Evolutionary conservation across 2,797 vertebrate genomes (phyloP), one percentile per base, ranked within the genome.

Genomic region (Sus cebifrons): DNA sequence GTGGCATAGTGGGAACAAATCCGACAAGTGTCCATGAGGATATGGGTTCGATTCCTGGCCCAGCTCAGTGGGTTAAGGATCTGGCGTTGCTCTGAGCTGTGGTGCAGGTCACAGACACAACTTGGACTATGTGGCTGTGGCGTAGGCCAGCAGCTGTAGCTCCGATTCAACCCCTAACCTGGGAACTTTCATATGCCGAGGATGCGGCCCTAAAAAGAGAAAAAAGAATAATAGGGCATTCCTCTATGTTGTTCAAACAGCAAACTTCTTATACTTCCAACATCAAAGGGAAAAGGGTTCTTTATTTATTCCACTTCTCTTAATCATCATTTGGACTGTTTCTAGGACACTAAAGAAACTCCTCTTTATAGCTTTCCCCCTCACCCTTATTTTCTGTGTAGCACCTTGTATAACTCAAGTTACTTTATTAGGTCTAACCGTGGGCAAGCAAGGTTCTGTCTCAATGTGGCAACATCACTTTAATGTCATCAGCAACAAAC

Each of bases 401-500:
- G 58, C 15, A 87, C 60, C 71, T 75, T 84, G 54, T 6, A 92
- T 44, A 17, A 64, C 44, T 27, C 11, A 44, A 96, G 5, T 87
- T 36, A 74, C 60, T 85, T 74, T 82, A 56, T 52, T 16, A 82
- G 58, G 23, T 67, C 29, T 83, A 68, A 88, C 65, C 44, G 5
- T 49, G 49, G 58, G 14, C 17, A 25, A 52, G 29, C 32, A 81
- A 83, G 52, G n/a, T 62, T 95, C 68, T 40, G 60, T 36, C 29
- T 23, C 32, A 18, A 9, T 20, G 25, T 23, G n/a, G n/a, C 7
- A 23, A 12, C 40, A 60, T 62, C 29, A 29, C 10, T 65, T 79
- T 88, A 86, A 96, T 84, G 73, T 92, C 68, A 86, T 88, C 67
- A 92, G 14, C 58, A 68, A 86, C 0, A 4, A 68, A 68, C 27